These are phyloP conservation scores for Oscheius sp. DNA, from an alignment of 1,140 invertebrate species.

Conservation along the genomic window DNA sequence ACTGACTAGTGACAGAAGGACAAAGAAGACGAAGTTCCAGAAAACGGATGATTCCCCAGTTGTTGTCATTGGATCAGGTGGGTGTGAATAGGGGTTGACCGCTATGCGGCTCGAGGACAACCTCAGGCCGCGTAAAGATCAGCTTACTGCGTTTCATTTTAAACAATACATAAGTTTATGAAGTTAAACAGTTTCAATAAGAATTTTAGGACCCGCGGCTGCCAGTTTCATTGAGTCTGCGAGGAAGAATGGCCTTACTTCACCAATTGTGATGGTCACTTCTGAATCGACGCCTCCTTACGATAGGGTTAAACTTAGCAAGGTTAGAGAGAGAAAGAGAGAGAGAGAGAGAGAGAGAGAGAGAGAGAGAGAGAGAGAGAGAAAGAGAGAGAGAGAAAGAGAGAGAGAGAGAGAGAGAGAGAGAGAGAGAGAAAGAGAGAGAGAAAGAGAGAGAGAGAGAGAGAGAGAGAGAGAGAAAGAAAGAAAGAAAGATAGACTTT, in stretches of 20 bases:
- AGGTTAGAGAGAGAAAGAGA: too few relatives aligned
- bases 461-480: too few relatives aligned
- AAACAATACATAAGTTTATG: neutral
- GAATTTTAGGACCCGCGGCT: conserved; percentile 43
- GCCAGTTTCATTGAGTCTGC: conserved; percentile 18
- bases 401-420: too few relatives aligned
- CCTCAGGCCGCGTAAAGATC: neutral
- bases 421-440: too few relatives aligned
- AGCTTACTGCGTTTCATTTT: neutral
- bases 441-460: too few relatives aligned
- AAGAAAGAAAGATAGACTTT: neutral
- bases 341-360: too few relatives aligned
- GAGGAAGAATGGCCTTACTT: conserved; percentile 55
- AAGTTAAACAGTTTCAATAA: neutral
- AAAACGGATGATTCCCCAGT: conserved; percentile 50
- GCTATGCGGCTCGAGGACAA: neutral
- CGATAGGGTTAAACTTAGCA: conserved; percentile 54
- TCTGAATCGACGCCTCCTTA: conserved; percentile 61
- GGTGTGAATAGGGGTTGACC: neutral
- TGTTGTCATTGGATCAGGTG: conserved; percentile 60
- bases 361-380: too few relatives aligned
- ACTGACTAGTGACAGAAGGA: conserved; percentile 53
- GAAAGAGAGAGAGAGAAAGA: too few relatives aligned
- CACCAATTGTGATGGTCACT: conserved; percentile 59
- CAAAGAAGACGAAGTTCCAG: conserved; percentile 53